Base-by-base conservation (phyloP, 2,888 invertebrate genomes). In the Drosophila barbarae region DNA sequence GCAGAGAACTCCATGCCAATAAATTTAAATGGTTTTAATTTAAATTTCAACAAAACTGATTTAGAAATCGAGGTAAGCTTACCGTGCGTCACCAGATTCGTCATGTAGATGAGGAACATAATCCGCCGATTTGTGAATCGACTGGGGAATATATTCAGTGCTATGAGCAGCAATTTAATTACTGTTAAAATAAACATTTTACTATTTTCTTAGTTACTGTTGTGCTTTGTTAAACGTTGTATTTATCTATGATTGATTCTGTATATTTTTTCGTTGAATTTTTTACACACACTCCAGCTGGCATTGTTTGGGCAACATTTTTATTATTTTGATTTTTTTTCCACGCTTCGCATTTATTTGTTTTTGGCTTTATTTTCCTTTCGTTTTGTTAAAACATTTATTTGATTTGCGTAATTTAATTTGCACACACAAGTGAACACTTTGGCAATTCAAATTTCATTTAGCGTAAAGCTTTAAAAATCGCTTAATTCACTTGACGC, bases 51-150 rank as follows among this genome's bases (percentile, higher is more conserved):
- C 3, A 10, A 21, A 35, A 35, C n/a, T 35, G 5, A 51, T 35
- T 28, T 21, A 36, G 18, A 52, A 21, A 12, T 12, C 2, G 3
- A 30, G 18, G 15, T 13, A 8, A 50, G 86, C 90, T 90, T 76
- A 90, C 90, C 90, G 69, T 90, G 89, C 65, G 90, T 89, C 52
- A 90, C 90, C 50, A 90, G 69, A 71, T 90, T 90, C 41, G 89
- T 88, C 77, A 90, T 76, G 70, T 90, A 90, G 70, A 90, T 88
- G 72, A 90, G 72, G 72, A 90, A 90, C 86, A 90, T 86, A 72
- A 90, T 83, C 76, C 89, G 89, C 69, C 89, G 89, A 81, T 88
- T 89, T 71, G 89, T 90, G 71, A 89, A 89, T 41, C 90, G 89
- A 80, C 89, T 89, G 64, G 90, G 90, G 74, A 89, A 87, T 78